Base-by-base conservation (phyloP, 2,797 vertebrate genomes). In the Gymnocypris eckloni region DNA sequence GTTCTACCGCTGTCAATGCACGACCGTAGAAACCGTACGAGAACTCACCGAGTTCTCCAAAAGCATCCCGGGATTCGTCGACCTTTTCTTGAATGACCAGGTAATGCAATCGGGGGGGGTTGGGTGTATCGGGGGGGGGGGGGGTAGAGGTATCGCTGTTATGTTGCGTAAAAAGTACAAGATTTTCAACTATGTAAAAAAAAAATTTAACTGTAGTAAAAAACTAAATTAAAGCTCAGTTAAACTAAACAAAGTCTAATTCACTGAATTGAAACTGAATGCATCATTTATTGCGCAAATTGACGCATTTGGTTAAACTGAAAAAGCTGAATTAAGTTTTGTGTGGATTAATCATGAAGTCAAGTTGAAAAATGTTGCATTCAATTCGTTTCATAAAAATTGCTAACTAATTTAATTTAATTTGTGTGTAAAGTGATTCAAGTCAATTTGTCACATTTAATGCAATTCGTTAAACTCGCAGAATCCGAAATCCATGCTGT, bases 1-100 rank as follows among this genome's bases (percentile, higher is more conserved):
- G 52, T 97, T 96, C 92, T 96, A 96, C 90, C 96, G 95, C 91
- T 97, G 96, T 91, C 96, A 97, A 92, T 97, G 95, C 90, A 96
- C 96, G 90, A 93, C 96, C 0, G 96, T 97, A 81, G 96, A 97
- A 92, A 97, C 96, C 0, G 96, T 97, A 86, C 95, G 95, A 0
- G 96, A 96, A 87, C 95, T 97, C 91, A 97, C 95, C 0, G 96
- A 97, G 93, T 97, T 97, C 0, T 95, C 96, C 93, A 97, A 97
- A 92, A 96, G 92, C 93, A 96, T 97, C 93, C 96, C 96, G 73
- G 96, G 94, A 91, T 97, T 97, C 83, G 50, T 95, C 0, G 91
- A 88, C 92, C 96, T 97, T 89, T 96, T 96, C 92, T 89, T 97
- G 91, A 97, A 97, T 0, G 96, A 97, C 93, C 96, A 97, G 93